Conservation (phyloP, 1,140 invertebrate genomes). For the Araneus ventricosus region DNA sequence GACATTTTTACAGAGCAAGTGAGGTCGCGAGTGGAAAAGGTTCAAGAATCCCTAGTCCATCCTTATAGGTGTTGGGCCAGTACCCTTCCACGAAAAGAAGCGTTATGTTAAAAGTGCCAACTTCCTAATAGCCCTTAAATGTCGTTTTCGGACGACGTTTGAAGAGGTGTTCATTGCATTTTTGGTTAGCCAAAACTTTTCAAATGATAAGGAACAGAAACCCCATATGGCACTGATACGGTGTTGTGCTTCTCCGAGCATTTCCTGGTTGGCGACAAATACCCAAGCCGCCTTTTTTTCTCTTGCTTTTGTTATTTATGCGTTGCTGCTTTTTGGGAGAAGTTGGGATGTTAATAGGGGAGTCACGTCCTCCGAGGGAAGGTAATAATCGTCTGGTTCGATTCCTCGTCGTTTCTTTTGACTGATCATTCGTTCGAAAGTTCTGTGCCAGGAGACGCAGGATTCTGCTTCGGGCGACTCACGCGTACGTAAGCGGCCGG, state of each 20-base stretch:
- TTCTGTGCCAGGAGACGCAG: constrained; percentile 60
- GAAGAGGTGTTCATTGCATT: constrained; percentile 65
- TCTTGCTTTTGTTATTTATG: constrained; percentile 20
- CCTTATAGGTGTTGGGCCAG: constrained; percentile 6
- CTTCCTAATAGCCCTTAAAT: constrained; percentile 34
- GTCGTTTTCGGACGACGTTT: constrained; percentile 49
- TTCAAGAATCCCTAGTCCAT: no score
- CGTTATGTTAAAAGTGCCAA: constrained; percentile 46
- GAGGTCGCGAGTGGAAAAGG: no score
- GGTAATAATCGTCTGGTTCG: constrained; percentile 72
- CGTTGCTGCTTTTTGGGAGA: constrained; percentile 34
- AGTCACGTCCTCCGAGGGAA: constrained; percentile 51
- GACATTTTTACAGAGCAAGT: no score
- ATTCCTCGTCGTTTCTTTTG: constrained; percentile 67
- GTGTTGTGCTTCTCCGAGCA: constrained; percentile 43
- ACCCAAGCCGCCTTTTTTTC: background rate
- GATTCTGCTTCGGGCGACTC: constrained; percentile 38
- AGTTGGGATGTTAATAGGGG: constrained; percentile 63
- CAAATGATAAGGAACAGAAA: constrained; percentile 61
- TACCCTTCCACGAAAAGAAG: constrained; percentile 46
- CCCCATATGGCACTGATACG: constrained; percentile 53
- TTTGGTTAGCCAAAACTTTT: constrained; percentile 48
- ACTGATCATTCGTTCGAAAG: constrained; percentile 71
- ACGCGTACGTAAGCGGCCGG: constrained; percentile 42
- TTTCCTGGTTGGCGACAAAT: constrained; percentile 66